Conservation (phyloP, 2,888 invertebrate genomes). For the Adela reaumurella region DNA sequence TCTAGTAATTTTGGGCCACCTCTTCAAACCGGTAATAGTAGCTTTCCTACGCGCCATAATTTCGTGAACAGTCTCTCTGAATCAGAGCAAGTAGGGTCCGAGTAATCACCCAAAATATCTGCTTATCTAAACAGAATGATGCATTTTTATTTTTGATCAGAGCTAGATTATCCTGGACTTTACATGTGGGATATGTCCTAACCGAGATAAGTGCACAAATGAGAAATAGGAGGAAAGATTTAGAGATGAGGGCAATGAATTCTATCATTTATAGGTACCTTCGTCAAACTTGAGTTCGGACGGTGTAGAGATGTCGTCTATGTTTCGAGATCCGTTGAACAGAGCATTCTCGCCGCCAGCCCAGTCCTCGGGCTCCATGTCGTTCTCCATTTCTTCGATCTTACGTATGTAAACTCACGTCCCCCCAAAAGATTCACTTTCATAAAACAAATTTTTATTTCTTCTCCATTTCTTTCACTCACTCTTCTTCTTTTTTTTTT, state of each 20-base stretch:
- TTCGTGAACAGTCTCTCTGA: no score
- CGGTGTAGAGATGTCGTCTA: conserved; percentile 55
- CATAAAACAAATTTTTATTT: neutral
- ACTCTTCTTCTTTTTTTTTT: neutral
- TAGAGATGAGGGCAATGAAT: no score
- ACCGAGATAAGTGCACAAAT: no score
- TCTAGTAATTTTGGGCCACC: no score
- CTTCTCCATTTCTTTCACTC: conserved; percentile 2
- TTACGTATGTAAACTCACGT: neutral
- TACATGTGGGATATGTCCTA: neutral
- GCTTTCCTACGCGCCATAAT: no score
- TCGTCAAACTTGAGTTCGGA: conserved; percentile 67
- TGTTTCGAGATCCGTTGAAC: conserved; percentile 27
- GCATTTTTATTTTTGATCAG: neutral
- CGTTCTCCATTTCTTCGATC: neutral
- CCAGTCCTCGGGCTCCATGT: neutral
- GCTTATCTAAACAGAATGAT: no score
- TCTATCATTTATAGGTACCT: conserved; percentile 57
- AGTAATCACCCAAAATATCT: no score
- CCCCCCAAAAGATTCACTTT: neutral
- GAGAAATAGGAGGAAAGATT: no score
- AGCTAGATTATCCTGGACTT: neutral
- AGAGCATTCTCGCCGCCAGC: neutral
- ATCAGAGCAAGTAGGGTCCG: no score
- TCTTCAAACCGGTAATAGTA: no score